A percentile compares a stretch with the other conserved stretches of the same genome.
These are phyloP conservation scores for Nettapus auritus DNA, from an alignment of 2,113 vertebrate species.

Conservation along the genomic window DNA sequence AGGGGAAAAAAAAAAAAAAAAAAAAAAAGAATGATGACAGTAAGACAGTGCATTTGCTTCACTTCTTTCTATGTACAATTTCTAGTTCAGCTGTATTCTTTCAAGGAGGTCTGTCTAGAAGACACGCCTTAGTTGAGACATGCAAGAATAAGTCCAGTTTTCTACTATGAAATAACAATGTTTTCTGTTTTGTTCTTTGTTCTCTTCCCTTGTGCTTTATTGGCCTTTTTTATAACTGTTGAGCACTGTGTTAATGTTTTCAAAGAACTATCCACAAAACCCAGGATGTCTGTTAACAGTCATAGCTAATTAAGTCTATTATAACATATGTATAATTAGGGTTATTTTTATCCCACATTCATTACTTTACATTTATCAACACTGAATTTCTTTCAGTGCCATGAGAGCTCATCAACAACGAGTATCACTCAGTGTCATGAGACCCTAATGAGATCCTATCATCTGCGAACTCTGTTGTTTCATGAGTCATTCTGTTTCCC, in stretches of 20 bases:
- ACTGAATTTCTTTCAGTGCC: conserved; percentile 45
- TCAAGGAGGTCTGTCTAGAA: not conserved
- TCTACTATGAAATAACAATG: not conserved
- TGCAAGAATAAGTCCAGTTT: not conserved
- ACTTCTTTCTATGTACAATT: not conserved
- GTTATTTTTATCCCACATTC: conserved; percentile 38
- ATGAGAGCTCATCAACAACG: not conserved
- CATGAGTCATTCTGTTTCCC: conserved; percentile 56
- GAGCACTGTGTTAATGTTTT: conserved; percentile 13
- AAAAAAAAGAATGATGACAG: not conserved
- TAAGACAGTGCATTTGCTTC: rapidly evolving
- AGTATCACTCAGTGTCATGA: conserved; percentile 53
- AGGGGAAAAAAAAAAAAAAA: not conserved
- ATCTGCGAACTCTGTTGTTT: conserved; percentile 9
- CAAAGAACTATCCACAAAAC: conserved; percentile 25
- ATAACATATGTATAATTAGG: not conserved
- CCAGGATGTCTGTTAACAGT: not conserved
- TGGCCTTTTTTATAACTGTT: not conserved
- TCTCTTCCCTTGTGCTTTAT: conserved; percentile 3
- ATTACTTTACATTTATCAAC: conserved; percentile 24
- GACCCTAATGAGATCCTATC: not conserved
- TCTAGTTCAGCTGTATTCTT: not conserved
- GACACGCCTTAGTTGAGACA: not conserved
- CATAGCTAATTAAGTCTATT: conserved; percentile 29
- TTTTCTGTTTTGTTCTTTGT: conserved; percentile 20